Evolutionary conservation across 2,888 invertebrate genomes (phyloP), one percentile per base, ranked within the genome.

Genomic region (Lingula anatina): DNA sequence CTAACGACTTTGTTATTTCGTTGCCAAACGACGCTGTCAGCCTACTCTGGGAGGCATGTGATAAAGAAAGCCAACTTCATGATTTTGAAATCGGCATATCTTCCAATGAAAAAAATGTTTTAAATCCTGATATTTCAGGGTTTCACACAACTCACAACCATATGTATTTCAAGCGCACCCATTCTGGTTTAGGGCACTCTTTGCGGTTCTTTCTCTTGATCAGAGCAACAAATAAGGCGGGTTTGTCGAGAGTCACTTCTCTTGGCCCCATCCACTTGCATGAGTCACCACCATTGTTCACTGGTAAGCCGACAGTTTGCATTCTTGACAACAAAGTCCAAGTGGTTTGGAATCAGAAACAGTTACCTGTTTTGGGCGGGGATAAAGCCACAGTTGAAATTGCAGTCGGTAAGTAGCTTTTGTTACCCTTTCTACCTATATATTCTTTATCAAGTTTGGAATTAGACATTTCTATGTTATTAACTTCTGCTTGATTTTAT

Each of bases 181-280:
- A 59, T 44, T 37, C 45, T 26, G 61, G 61, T 7, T 24, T 62
- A 2, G 49, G 46, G 2, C 43, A 49, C 2, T 50, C 51, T 5
- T 27, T 50, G 20, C 12, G 39, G 9, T 55, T 64, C 21, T 61
- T 54, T 39, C 39, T 55, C 3, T 55, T 58, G 23, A 47, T 60
- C 0, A 53, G 49, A 39, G 46, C 53, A 7, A 37, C 47, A 5
- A 62, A 60, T 46, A 60, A 56, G 43, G 62, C 62, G 12, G 52
- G 53, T 2, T n/a, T 57, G 20, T 40, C 53, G 18, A 47, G 31
- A 3, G 39, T 51, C 1, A 44, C 40, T 9, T 15, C 47, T 1
- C 39, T 59, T 26, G 62, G 60, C 5, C 60, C 62, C 12, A 31
- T 60, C 4, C 21, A 59, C 2, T 53, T 59, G 25, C 60, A 62